A percentile compares a stretch with the other conserved stretches of the same genome.
Evolutionary conservation across 2,888 invertebrate species (phyloP).

Genomic region (Vandiemenella viatica): DNA sequence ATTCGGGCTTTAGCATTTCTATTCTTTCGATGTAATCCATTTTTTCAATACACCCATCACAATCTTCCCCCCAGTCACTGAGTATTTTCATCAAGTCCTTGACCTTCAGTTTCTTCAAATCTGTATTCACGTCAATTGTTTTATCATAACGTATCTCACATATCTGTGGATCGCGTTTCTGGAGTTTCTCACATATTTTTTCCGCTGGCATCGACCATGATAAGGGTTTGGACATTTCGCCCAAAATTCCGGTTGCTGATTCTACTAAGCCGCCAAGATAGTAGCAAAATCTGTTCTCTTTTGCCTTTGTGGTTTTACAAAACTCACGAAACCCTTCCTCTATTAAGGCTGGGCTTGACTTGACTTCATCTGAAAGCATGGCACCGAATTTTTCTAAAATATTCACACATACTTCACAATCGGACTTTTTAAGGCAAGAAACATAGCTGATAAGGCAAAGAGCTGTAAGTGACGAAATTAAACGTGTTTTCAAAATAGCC

Average conservation of each 20-base stretch:
- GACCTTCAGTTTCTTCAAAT: conserved; percentile 93
- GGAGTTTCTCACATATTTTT: conserved; percentile 87
- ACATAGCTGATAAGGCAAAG: too few relatives aligned
- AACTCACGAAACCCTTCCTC: too few relatives aligned
- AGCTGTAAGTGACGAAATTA: too few relatives aligned
- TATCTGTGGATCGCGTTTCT: conserved; percentile 85
- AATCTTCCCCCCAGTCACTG: conserved; percentile 92
- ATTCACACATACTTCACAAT: too few relatives aligned
- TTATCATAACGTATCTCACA: conserved; percentile 94
- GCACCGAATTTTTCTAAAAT: too few relatives aligned
- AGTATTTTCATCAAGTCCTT: conserved; percentile 93
- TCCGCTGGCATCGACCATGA: conserved; percentile 89
- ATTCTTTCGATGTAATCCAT: conserved; percentile 90
- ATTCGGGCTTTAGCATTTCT: conserved; percentile 84
- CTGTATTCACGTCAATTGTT: conserved; percentile 86
- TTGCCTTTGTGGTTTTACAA: too few relatives aligned
- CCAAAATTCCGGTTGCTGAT: conserved; percentile 91
- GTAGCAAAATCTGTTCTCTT: too few relatives aligned
- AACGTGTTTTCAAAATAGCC: too few relatives aligned
- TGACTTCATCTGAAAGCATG: too few relatives aligned
- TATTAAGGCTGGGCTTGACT: too few relatives aligned
- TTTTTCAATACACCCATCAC: conserved; percentile 96
- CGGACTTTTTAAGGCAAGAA: too few relatives aligned
- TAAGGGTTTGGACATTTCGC: conserved; percentile 86
- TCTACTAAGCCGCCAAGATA: conserved; percentile 92